These are phyloP conservation scores for Conistra vaccinii DNA, from an alignment of 2,888 invertebrate genomes.

Conservation along the genomic window DNA sequence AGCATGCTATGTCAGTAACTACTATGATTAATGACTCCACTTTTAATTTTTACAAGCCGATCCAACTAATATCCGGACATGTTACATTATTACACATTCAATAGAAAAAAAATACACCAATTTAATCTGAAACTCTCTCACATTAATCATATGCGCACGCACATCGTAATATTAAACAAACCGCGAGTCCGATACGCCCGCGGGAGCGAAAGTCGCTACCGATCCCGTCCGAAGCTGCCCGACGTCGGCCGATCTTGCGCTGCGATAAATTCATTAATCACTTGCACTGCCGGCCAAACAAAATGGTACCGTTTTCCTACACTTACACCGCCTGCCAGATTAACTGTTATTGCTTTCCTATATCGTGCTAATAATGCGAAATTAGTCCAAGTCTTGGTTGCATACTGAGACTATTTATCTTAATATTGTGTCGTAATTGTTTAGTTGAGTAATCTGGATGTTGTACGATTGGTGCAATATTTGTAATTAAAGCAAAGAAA, in stretches of 20 bases:
- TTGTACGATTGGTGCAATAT: slow-evolving; percentile 8
- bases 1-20: slow-evolving; percentile 18
- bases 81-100: slow-evolving; percentile 43
- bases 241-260: slow-evolving; percentile 71
- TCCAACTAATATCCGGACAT: slow-evolving; percentile 36
- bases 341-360: slow-evolving; percentile 64
- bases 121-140: slow-evolving; percentile 55
- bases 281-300: slow-evolving; percentile 68
- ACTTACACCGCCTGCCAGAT: slow-evolving; percentile 56
- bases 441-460: slow-evolving; percentile 23
- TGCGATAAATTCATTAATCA: slow-evolving; percentile 83
- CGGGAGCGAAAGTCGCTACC: slow-evolving; percentile 83
- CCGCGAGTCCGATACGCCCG: slow-evolving; percentile 69
- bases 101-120: slow-evolving; percentile 52
- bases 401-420: slow-evolving; percentile 43
- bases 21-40: slow-evolving; percentile 24
- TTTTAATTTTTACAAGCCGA: slow-evolving; percentile 17
- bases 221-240: slow-evolving; percentile 61
- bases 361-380: slow-evolving; percentile 58
- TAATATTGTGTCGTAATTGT: slow-evolving; percentile 36
- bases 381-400: slow-evolving; percentile 52
- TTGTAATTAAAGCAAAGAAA: neutral
- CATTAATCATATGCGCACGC: slow-evolving; percentile 66
- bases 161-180: slow-evolving; percentile 69
- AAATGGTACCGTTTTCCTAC: slow-evolving; percentile 61